Evolutionary conservation across 2,888 invertebrate species (phyloP).

Genomic region (Calameuta pallipes): DNA sequence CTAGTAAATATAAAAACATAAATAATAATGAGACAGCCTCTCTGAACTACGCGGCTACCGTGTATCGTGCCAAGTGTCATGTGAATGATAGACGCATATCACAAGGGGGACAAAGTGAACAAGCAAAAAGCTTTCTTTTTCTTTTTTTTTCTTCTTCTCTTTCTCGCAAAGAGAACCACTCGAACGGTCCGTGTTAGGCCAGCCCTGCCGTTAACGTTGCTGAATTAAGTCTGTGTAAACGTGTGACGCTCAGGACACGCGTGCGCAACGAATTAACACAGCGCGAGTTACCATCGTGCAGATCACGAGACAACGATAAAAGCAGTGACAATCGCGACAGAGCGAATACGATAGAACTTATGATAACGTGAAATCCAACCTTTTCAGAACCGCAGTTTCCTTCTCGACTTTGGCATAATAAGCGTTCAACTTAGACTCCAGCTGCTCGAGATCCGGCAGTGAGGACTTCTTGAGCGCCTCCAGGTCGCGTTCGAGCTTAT

Average conservation of each 20-base stretch:
- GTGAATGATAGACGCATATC: no score
- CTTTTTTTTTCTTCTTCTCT: no score
- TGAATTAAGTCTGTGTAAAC: no score
- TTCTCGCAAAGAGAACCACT: no score
- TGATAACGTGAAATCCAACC: slow-evolving; percentile 60
- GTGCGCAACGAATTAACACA: no score
- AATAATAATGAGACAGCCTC: slow-evolving; percentile 12
- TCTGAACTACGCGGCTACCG: not conserved
- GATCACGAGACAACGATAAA: not conserved
- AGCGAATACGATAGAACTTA: no score
- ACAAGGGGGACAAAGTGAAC: no score
- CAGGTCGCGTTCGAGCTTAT: slow-evolving; percentile 73
- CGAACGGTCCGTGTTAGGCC: no score
- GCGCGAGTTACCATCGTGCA: no score
- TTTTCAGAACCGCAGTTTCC: slow-evolving; percentile 68
- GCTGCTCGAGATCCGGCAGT: slow-evolving; percentile 79
- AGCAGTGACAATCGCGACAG: not conserved
- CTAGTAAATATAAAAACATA: slow-evolving; percentile 52
- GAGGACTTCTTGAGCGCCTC: slow-evolving; percentile 75
- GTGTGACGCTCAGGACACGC: no score
- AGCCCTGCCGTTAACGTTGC: no score
- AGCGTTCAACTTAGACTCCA: slow-evolving; percentile 81
- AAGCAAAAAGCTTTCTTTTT: no score
- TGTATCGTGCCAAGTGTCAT: not conserved
- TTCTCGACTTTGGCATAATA: slow-evolving; percentile 84